Evolutionary conservation across 1,140 invertebrate species (phyloP), one percentile per base, ranked within the genome.

Genomic region (Panagrolaimus sp.): DNA sequence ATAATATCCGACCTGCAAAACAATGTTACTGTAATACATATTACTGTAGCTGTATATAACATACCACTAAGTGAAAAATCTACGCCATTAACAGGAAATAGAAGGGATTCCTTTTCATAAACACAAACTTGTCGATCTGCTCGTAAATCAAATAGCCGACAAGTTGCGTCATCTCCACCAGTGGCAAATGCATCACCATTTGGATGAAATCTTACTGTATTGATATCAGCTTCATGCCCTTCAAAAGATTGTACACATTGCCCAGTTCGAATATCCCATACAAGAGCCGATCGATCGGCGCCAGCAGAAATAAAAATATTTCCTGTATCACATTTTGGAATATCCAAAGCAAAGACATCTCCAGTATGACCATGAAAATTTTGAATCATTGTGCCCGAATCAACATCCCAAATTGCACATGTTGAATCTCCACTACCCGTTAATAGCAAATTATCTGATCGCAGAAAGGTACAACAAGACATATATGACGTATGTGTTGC

Each of bases 261-360:
- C 0, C 95, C 95, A 65, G 91, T 94, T 78, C 96, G 87, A 91
- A 98, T 96, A 85, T 99, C 96, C 96, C 96, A 99, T 72, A 99
- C 91, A 61, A 96, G 89, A 63, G 95, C 93, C 86, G 92, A 90
- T 85, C 93, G 92, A 86, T 98, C 96, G 86, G 93, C 96, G 82
- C 94, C 92, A 72, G 93, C 96, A 13, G 96, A 98, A 67, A 96
- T 94, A 86, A 99, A 99, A 20, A 92, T 95, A 83, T 98, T 79
- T 77, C 93, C 96, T 63, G 91, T 93, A 87, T 98, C 96, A 61
- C 91, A 92, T 3, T 94, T 93, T 31, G 94, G 93, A 74, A 98
- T 87, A 87, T 98, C 94, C 63, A 98, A 89, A 14, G 93, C 90
- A 92, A 96, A 96, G 5, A 98, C 94, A 87, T 98, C 96, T 44